A percentile compares a stretch with the other conserved stretches of the same genome.
These are phyloP conservation scores for Drosophila emarginata DNA, from an alignment of 2,888 invertebrate species.

Conservation along the genomic window DNA sequence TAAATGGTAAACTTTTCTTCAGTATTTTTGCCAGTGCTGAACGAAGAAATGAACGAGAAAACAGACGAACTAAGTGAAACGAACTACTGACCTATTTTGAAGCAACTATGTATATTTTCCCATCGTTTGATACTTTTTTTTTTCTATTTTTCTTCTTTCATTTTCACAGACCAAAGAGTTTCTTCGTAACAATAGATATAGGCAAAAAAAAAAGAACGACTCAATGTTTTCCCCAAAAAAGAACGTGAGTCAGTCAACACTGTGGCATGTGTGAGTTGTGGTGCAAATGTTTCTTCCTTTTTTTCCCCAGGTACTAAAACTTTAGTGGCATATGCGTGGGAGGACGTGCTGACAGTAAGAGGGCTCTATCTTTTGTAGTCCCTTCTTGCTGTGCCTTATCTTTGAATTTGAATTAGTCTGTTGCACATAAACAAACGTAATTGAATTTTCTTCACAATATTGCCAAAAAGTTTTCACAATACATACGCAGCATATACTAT, in stretches of 20 bases:
- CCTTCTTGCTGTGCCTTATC: constrained; percentile 60
- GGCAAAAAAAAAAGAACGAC: too few relatives aligned
- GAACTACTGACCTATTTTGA: background rate
- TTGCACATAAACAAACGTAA: constrained; percentile 62
- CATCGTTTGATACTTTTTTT: too few relatives aligned
- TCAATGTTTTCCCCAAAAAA: background rate
- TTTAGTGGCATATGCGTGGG: constrained; percentile 43
- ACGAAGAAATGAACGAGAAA: background rate
- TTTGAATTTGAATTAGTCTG: constrained; percentile 67
- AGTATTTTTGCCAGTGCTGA: background rate
- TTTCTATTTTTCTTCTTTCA: too few relatives aligned
- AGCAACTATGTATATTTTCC: background rate
- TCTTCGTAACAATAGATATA: too few relatives aligned
- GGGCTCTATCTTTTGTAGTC: constrained; percentile 47
- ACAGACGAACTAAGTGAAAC: background rate
- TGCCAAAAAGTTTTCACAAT: constrained; percentile 12
- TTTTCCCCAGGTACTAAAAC: constrained; percentile 55
- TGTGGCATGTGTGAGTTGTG: background rate
- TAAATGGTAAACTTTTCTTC: constrained; percentile 64
- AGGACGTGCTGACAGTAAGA: constrained; percentile 36
- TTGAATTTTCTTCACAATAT: constrained; percentile 55
- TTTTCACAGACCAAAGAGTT: too few relatives aligned
- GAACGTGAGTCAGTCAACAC: background rate
- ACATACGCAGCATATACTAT: too few relatives aligned
- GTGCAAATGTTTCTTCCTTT: background rate